Percentiles rank a stretch among this genome's conserved stretches.
Evolutionary conservation across 2,888 invertebrate genomes (phyloP).

Genomic region (Boloria euphrosyne): DNA sequence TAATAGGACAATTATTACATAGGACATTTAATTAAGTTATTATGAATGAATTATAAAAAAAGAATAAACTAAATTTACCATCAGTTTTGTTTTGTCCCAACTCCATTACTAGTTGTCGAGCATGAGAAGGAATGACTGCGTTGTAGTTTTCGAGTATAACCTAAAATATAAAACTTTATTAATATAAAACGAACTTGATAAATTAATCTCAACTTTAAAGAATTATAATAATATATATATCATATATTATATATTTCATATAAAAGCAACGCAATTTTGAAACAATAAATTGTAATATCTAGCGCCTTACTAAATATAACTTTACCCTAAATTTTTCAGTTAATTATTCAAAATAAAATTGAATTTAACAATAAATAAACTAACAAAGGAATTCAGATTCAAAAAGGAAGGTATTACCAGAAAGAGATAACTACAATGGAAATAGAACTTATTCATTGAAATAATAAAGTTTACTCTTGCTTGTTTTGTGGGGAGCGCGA

Average conservation of each 20-base stretch:
- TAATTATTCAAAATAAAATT: no score
- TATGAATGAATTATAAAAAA: not conserved
- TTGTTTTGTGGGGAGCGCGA: constrained; percentile 93
- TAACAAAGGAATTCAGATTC: no score
- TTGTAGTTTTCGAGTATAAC: constrained; percentile 97
- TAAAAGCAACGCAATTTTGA: not conserved
- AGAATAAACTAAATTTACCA: constrained; percentile 65
- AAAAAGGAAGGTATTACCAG: no score
- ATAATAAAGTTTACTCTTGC: constrained; percentile 85
- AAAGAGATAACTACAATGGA: not conserved
- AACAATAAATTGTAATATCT: no score
- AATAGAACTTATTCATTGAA: constrained; percentile 75
- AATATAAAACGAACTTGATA: not conserved
- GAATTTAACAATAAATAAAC: no score
- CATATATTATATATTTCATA: no score
- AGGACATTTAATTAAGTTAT: not conserved
- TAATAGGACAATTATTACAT: constrained; percentile 41
- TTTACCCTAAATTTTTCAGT: no score
- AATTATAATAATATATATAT: no score
- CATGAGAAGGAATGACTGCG: constrained; percentile 96
- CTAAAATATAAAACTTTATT: constrained; percentile 59
- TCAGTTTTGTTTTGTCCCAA: constrained; percentile 90
- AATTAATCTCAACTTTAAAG: not conserved
- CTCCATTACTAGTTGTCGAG: constrained; percentile 94
- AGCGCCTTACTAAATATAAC: no score